Percentiles rank a stretch among this genome's conserved stretches.
Conservation (phyloP, 2,797 vertebrate genomes). For the Halcyon leucocephala region DNA sequence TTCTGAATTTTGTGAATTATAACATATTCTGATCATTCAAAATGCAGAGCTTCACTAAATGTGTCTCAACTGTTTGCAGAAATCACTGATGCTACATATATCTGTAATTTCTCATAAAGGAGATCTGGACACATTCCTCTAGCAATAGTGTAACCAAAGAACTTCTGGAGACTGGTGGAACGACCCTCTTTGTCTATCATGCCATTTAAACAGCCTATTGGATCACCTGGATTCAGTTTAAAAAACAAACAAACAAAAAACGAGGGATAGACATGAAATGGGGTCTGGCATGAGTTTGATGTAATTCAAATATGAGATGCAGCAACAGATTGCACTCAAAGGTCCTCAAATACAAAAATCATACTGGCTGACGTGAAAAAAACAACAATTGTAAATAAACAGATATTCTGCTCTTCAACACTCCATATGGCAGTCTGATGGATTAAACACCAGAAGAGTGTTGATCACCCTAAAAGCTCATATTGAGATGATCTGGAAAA, state of each 20-base stretch:
- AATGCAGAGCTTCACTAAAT: background rate
- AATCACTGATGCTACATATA: background rate
- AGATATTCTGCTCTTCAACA: slow-evolving; percentile 63
- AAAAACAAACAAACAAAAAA: background rate
- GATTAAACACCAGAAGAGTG: slow-evolving; percentile 68
- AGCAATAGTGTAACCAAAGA: background rate
- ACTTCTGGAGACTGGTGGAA: background rate
- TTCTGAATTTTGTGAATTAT: background rate
- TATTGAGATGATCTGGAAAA: slow-evolving; percentile 70
- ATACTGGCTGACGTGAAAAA: slow-evolving; percentile 13
- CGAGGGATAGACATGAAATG: background rate
- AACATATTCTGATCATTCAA: background rate
- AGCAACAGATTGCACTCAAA: slow-evolving; percentile 11
- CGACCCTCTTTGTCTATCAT: background rate
- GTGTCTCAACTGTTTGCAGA: background rate
- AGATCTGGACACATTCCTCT: background rate
- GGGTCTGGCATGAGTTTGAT: background rate
- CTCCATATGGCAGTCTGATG: slow-evolving; percentile 63
- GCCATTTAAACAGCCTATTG: background rate
- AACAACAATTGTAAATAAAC: slow-evolving; percentile 65
- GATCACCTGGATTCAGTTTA: background rate
- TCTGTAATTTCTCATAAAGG: background rate
- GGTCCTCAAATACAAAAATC: background rate
- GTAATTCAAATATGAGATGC: background rate
- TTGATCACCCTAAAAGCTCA: slow-evolving; percentile 68